Evolutionary conservation across 1,140 invertebrate genomes (phyloP).

Genomic region (Limonius californicus): DNA sequence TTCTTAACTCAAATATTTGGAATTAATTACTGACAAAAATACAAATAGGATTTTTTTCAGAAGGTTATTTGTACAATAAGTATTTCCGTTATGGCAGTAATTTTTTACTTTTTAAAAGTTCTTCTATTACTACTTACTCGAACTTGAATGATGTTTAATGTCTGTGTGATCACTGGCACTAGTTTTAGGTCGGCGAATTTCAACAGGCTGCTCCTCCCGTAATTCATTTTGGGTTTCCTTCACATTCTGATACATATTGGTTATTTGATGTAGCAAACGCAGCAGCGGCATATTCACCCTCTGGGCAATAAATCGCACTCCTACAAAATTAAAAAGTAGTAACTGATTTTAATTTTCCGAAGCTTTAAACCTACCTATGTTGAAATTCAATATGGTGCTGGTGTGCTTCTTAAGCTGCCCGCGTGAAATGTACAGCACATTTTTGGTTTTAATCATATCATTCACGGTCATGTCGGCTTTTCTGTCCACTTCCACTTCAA

Average conservation of each 20-base stretch:
- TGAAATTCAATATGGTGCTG: constrained; percentile 84
- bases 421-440: constrained; percentile 78
- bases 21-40: not conserved
- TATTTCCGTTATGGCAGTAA: not conserved
- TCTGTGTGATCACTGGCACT: constrained; percentile 41
- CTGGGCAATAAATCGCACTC: constrained; percentile 78
- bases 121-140: constrained; percentile 22
- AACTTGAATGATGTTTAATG: constrained; percentile 40
- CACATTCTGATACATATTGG: constrained; percentile 96
- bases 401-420: constrained; percentile 87
- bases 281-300: constrained; percentile 94
- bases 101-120: not conserved
- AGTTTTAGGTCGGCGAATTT: constrained; percentile 41
- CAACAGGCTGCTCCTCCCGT: constrained; percentile 59
- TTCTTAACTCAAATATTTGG: not conserved
- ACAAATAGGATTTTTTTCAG: no score
- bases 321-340: no score
- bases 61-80: no score
- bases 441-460: constrained; percentile 73
- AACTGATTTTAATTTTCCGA: no score
- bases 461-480: constrained; percentile 87
- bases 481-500: constrained; percentile 87
- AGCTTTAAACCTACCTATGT: constrained; percentile 72
- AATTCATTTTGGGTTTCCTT: constrained; percentile 90
- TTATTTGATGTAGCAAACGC: constrained; percentile 90